Base-by-base conservation (phyloP, 2,113 vertebrate genomes). In the Pteropus alecto region DNA sequence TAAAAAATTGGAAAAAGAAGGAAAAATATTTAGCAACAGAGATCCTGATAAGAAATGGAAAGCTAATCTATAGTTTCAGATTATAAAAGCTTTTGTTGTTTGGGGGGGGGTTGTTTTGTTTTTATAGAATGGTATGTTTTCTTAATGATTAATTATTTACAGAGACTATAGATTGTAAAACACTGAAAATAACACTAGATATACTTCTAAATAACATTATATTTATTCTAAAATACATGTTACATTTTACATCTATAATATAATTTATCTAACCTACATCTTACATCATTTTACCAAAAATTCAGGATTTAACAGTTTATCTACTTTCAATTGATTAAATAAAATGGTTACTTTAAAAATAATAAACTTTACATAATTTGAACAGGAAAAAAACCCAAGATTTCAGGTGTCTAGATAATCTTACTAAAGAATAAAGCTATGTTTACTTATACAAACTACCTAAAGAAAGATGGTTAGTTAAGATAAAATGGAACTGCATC, bases 41-140 rank as follows among this genome's bases (percentile, higher is more conserved):
- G 83, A 85, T 78, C 94, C 93, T 93, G 95, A 92, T 14, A 93
- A 93, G 95, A 97, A 97, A 71, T 98, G 97, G 98, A 98, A 11
- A 95, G 95, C 96, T 67, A 33, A 81, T 33, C 95, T 98, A 78
- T 98, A 97, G 63, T 79, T 95, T 83, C 68, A 67, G 38, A 65
- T 77, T 78, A 35, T 70, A n/a, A 86, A 94, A 89, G 58, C 30
- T 68, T 70, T 60, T 51, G 51, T 51, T 51, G 51, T 51, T 51
- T 51, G 5, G 15, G 51, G 12, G 15, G 51, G 63, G 63, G 48
- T 70, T 61, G 33, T 33, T 79, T 90, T 95, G 6, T 77, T 85
- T 88, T 84, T 82, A 86, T 22, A 91, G 33, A 56, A 81, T 87
- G 43, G 28, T 92, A 43, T 79, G 70, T 86, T 92, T 85, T 90